Conservation (phyloP, 2,797 vertebrate species). For the Philypnodon macrostomus region DNA sequence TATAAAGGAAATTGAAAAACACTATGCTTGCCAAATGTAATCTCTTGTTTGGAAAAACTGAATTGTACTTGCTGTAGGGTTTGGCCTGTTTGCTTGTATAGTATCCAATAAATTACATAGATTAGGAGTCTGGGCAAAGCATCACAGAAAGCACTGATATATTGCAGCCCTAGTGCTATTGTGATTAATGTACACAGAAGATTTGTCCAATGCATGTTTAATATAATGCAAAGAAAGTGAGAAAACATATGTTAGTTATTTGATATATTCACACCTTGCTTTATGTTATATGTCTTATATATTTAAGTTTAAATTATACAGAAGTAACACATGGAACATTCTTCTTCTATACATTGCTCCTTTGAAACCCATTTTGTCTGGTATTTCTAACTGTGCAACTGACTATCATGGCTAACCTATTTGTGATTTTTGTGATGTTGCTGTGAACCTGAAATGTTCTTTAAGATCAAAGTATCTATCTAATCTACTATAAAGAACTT, state of each 20-base stretch:
- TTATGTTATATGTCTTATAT: not conserved
- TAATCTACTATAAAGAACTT: conserved; percentile 65
- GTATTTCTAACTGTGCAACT: too few relatives aligned
- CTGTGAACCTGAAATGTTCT: too few relatives aligned
- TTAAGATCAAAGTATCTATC: too few relatives aligned
- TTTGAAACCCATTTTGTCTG: too few relatives aligned
- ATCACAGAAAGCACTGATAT: conserved; percentile 30
- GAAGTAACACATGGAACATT: too few relatives aligned
- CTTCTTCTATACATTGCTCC: too few relatives aligned
- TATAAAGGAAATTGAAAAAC: conserved; percentile 15
- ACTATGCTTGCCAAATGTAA: conserved; percentile 13
- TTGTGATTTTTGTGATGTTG: too few relatives aligned
- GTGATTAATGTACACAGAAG: conserved; percentile 27
- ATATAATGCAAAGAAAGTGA: conserved; percentile 10
- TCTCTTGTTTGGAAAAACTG: conserved; percentile 26
- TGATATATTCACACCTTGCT: not conserved
- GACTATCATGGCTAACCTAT: too few relatives aligned
- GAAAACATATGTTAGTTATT: conserved; percentile 9
- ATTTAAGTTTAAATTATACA: too few relatives aligned
- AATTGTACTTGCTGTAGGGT: conserved; percentile 28
- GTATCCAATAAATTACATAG: conserved; percentile 51
- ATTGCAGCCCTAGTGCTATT: conserved; percentile 14
- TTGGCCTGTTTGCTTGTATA: conserved; percentile 48
- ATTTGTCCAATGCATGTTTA: conserved; percentile 11
- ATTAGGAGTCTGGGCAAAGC: conserved; percentile 34